Base-by-base conservation (phyloP, 2,888 invertebrate species). In the Eurois occulta region DNA sequence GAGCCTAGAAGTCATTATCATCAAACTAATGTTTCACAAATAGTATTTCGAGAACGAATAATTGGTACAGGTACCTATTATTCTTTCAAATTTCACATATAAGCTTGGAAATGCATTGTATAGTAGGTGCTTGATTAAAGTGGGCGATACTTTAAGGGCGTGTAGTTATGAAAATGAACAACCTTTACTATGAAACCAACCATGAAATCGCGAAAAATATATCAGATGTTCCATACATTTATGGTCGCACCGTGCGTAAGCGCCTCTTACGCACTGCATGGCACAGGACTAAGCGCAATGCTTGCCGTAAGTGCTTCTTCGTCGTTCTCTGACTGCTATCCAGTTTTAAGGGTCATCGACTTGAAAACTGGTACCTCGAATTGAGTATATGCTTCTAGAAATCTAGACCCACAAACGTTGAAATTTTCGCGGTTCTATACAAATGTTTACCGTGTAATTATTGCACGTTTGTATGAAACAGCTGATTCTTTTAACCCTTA, bases 1-100 rank as follows among this genome's bases (percentile, higher is more conserved):
- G 92, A 87, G 84, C 48, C 10, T 21, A 24, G 0, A 16, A 72
- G 32, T 48, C 16, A 46, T 64, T 64, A n/a, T 24, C 10, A 32
- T 24, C 6, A 21, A n/a, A 18, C 3, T 32, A 13, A 28, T 24
- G 38, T 48, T 32, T 52, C 16, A 41, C n/a, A 13, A 55, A 55
- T 58, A n/a, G 16, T 58, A 13, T 58, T 28, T 6, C 28, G 28
- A 58, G 55, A n/a, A 55, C n/a, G n/a, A 55, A 52, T 52, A 24
- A 8, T 21, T 8, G 48, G 48, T 21, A 48, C 48, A 8, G 8
- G 48, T 48, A 48, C 8, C 13, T 43, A 43, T 13, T 2, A 43
- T 3, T 46, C 46, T 46, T 46, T 24, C 8, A 8, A 48, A 48
- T 24, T 24, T 48, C 3, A 11, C 24, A 24, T 24, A 11, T n/a